These are phyloP conservation scores for Muscidifurax raptorellus DNA, from an alignment of 1,140 invertebrate species.

Conservation along the genomic window DNA sequence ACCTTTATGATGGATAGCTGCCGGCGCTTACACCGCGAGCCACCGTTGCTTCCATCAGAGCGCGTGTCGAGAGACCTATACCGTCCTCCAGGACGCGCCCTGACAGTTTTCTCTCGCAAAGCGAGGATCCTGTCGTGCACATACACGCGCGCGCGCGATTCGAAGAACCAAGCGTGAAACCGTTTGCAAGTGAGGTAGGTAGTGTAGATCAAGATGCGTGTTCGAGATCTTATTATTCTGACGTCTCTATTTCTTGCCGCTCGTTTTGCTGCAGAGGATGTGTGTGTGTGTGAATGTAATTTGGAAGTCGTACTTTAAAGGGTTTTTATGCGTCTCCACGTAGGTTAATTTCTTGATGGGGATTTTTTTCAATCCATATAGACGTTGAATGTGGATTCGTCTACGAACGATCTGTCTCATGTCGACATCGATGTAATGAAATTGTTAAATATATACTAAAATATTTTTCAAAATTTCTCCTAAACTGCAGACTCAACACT, in stretches of 20 bases:
- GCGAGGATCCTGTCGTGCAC: background rate
- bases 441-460: background rate
- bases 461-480: too few relatives aligned
- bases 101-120: constrained; percentile 47
- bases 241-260: constrained; percentile 38
- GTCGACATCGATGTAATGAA: background rate
- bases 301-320: background rate
- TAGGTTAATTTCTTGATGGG: too few relatives aligned
- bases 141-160: background rate
- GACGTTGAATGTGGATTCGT: background rate
- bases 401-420: background rate
- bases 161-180: background rate
- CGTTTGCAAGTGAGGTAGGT: background rate
- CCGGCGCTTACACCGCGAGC: constrained; percentile 58
- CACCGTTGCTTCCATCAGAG: constrained; percentile 68
- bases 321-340: background rate
- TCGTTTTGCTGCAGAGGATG: background rate
- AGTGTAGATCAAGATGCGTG: constrained; percentile 40
- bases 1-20: constrained; percentile 72
- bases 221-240: constrained; percentile 3
- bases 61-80: constrained; percentile 41
- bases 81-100: constrained; percentile 10
- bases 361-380: background rate
- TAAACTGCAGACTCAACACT: too few relatives aligned
- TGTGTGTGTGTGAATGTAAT: background rate